Conservation (phyloP, 2,113 vertebrate genomes). For the Coptodon rendalli region DNA sequence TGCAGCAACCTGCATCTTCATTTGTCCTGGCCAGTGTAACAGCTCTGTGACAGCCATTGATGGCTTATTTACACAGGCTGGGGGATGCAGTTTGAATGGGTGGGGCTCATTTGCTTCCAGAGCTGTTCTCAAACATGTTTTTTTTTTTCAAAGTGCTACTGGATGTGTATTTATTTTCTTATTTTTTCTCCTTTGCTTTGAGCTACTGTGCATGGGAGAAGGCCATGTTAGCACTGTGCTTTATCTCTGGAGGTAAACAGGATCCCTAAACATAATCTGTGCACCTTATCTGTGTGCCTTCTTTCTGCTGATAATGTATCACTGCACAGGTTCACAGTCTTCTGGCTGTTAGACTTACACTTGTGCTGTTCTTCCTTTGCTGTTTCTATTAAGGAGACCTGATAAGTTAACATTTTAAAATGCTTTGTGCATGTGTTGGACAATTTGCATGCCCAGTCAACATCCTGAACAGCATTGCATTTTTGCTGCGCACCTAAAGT, state of each 20-base stretch:
- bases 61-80: constrained; percentile 59
- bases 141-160: constrained; percentile 26
- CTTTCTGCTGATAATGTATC: constrained; percentile 14
- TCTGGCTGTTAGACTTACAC: neutral
- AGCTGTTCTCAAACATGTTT: constrained; percentile 30
- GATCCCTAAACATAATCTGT: constrained; percentile 2
- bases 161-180: neutral
- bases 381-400: neutral
- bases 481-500: constrained; percentile 11
- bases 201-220: neutral
- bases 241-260: constrained; percentile 26
- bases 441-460: neutral
- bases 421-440: neutral
- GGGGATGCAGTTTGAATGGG: neutral
- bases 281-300: constrained; percentile 14
- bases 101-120: constrained; percentile 25
- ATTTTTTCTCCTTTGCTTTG: neutral
- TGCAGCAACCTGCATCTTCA: constrained; percentile 35
- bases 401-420: neutral
- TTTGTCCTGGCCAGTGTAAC: constrained; percentile 55
- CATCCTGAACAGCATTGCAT: neutral
- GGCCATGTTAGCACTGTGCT: neutral
- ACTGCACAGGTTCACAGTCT: neutral
- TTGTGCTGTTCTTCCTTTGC: neutral
- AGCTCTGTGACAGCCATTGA: constrained; percentile 44